Base-by-base conservation (phyloP, 2,797 vertebrate genomes). In the Dendrocincla tyrannina region DNA sequence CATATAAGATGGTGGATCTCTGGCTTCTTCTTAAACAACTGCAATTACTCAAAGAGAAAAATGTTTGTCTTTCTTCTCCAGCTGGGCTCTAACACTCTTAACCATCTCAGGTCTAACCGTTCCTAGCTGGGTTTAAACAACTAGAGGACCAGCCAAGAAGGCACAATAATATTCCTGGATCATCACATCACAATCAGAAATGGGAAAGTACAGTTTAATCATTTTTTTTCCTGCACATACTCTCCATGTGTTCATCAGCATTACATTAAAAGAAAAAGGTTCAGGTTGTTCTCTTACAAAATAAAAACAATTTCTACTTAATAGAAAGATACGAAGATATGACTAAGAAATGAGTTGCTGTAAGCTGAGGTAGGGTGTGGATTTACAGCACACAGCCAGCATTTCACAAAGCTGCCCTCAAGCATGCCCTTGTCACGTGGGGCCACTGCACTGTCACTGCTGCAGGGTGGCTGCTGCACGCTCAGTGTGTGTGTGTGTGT, bases 351-450 rank as follows among this genome's bases (percentile, higher is more conserved):
- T 3, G 10, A 74, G 52, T 6, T 52, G 37, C 42, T 64, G n/a
- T 73, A 75, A 79, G 46, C 35, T 62, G 49, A 35, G 59, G 60
- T 9, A 52, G 23, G 56, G 56, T 22, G 44, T 69, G 72, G 72
- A 50, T 80, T 74, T 62, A 47, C 2, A 5, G 70, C 42, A 42
- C 46, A 60, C 10, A 27, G 6, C 5, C 32, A 27, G 46, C 42
- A 37, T 39, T 69, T 60, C 72, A 76, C 35, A 77, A 74, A 59
- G 18, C 52, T 73, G 60, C 56, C 52, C 55, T 24, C n/a, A 44
- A 41, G 20, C 3, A 1, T 30, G 49, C 10, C 56, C 30, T 53
- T 49, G 39, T 11, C 24, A 6, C 37, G 1, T 0, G 15, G 35
- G 39, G 79, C 52, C 50, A 27, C 3, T 41, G 60, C 17, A 4